A percentile compares a stretch with the other conserved stretches of the same genome.
phyloP scores from a whole-genome alignment of 1,140 invertebrate genomes.

The Dendrolimus punctatus region DNA sequence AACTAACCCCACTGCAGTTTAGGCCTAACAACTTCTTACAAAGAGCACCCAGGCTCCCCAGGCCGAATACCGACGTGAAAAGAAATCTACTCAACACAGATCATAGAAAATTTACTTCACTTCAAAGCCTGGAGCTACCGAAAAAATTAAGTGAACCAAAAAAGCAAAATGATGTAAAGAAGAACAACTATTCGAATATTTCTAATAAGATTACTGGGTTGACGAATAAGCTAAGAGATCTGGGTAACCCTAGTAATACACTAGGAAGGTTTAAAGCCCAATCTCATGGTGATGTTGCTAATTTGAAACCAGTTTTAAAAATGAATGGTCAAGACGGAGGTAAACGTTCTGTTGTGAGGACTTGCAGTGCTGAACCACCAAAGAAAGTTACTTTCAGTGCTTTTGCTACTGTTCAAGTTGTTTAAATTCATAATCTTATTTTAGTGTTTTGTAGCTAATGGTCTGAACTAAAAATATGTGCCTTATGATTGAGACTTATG shows the following conservation, averaged over 20 bases:
- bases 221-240: conserved; percentile 65
- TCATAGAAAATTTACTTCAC: conserved; percentile 51
- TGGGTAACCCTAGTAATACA: conserved; percentile 48
- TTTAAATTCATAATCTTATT: conserved; percentile 31
- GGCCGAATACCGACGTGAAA: conserved; percentile 48
- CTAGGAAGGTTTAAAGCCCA: conserved; percentile 58
- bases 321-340: conserved; percentile 67
- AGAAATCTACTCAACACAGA: conserved; percentile 41
- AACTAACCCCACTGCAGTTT: conserved; percentile 48
- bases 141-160: conserved; percentile 51
- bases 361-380: conserved; percentile 73
- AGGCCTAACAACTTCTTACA: conserved; percentile 56
- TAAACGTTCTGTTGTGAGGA: conserved; percentile 70
- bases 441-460: conserved; percentile 1
- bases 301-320: conserved; percentile 74
- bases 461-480: conserved; percentile 1
- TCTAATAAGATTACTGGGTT: conserved; percentile 60
- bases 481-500: no score
- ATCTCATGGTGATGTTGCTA: conserved; percentile 51
- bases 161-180: conserved; percentile 45
- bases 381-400: conserved; percentile 84
- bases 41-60: conserved; percentile 49
- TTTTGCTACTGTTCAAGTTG: conserved; percentile 81
- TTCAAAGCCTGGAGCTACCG: conserved; percentile 49
- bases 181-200: conserved; percentile 61